Evolutionary conservation across 2,113 vertebrate species (phyloP), one percentile per base, ranked within the genome.

Genomic region (Nyctereutes procyonoides): DNA sequence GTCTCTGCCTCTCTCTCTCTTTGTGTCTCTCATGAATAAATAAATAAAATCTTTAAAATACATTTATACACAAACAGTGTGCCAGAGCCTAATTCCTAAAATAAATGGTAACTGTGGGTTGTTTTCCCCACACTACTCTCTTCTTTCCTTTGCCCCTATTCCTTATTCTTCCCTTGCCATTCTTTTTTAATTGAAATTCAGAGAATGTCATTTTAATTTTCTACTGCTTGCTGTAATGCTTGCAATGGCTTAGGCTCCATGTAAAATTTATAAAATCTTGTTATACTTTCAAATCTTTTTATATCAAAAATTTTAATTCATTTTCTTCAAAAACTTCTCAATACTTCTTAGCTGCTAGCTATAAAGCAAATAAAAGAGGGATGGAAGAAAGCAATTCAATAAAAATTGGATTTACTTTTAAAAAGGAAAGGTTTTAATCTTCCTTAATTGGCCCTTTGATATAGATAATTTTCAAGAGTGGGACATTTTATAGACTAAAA

Each of bases 291-390:
- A 91, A 81, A 88, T 79, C 19, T 96, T 53, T 95, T 53, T 43
- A 93, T 79, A 86, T 38, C 56, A 92, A 96, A 94, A 88, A 24
- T 0, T 20, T 67, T 2, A 43, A 97, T 96, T 95, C 53, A 92
- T 88, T 94, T 95, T 96, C 76, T 92, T 81, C 43, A 94, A 97
- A 55, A 77, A 90, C 53, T 95, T 97, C 79, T 90, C 86, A 53
- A 32, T 63, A 56, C 16, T 60, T 79, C 30, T 60, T 95, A 67
- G 15, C 30, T 93, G 12, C 43, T 51, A 98, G n/a, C 5, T 88
- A 71, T n/a, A 95, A 97, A 98, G 77, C 63, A 97, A 98, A 98
- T 55, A 1, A 98, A 96, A 96, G 56, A 93, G 26, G 20, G 74
- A 82, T 8, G 35, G 48, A 79, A 87, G n/a, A 93, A 98, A 97